Evolutionary conservation across 2,113 vertebrate genomes (phyloP), one percentile per base, ranked within the genome.

Genomic region (Craseonycteris thonglongyai): DNA sequence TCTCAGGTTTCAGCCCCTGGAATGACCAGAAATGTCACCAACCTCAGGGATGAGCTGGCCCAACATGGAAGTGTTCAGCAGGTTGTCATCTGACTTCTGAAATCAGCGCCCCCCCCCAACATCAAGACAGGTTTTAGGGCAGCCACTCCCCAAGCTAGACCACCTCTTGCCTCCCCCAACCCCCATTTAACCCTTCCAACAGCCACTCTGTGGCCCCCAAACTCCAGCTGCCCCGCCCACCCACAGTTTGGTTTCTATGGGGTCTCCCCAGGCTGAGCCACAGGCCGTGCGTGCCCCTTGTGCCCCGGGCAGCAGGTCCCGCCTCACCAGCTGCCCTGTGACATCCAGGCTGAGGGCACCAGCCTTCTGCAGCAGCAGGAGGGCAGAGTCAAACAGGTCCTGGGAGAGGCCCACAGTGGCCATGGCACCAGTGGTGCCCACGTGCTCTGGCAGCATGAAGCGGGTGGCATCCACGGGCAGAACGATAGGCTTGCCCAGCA

Each of bases 31-130:
- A 94, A 14, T 0, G 0, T 71, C 72, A 95, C 96, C 33, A 24
- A 98, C 98, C 96, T 97, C 95, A 0, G 98, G 97, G 35, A 98
- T 97, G 78, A 93, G 49, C 58, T 42, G 68, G 88, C 97, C 97
- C 92, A 98, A 61, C 1, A 5, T 10, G 0, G 97, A 98, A 9
- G 97, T 98, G 68, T 92, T 97, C 91, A 98, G 94, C 0, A 16
- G 91, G 35, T 96, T 97, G 66, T 84, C 22, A 1, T 88, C 30
- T 0, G 96, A 93, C 6, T 87, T 71, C 98, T 98, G 95, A 94
- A 97, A 96, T 87, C 33, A 88, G 28, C 2, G 45, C 79, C 79
- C 68, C 47, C 49, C 49, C 49, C 13, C 49, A 51, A 63, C 0
- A 1, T 19, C 68, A 42, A 0, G 9, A 35, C 19, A 61, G 42